Base-by-base conservation (phyloP, 2,888 invertebrate genomes). In the Eristalis tenax region DNA sequence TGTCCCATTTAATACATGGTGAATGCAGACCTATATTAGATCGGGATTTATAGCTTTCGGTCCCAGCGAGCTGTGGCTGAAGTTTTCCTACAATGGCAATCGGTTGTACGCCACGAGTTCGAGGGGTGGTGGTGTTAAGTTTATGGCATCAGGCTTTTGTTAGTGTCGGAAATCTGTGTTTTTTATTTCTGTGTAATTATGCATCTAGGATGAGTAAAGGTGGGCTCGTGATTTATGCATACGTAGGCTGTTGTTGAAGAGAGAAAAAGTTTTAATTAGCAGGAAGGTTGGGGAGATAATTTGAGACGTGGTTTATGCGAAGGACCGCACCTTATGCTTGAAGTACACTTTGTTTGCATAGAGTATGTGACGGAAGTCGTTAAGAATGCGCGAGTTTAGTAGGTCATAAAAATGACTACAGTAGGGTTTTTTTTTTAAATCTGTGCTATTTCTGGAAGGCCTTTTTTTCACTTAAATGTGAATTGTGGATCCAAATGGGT, bases 21-120 rank as follows among this genome's bases (percentile, higher is more conserved):
- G 11, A 38, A 38, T 38, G 78, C 74, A 61, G 22, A 35, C 57
- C 38, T 61, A 43, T 86, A 83, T 78, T 70, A 74, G 78, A 75
- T 75, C 83, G 71, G 83, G 75, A 83, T 86, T 86, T 86, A 86
- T 83, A 43, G 82, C 59, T 78, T 63, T 59, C 59, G 68, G 64
- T 50, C 50, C 56, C 32, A 73, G 18, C 59, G 28, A 38, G 65
- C 38, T 56, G 50, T 56, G 50, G 6, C 28, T 43, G 40, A 23
- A 35, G 43, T 40, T n/a, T 18, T 64, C 28, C 28, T 32, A 63
- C 38, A 35, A 38, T 35, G 61, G 38, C 59, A 40, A 56, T 68
- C 65, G 56, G 11, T 75, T 66, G 3, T 59, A 26, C n/a, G 57
- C 75, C 15, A 65, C 38, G 35, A 13, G 40, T 70, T 68, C 75